These are phyloP conservation scores for Cistogaster globosa DNA, from an alignment of 2,888 invertebrate species.

Conservation along the genomic window DNA sequence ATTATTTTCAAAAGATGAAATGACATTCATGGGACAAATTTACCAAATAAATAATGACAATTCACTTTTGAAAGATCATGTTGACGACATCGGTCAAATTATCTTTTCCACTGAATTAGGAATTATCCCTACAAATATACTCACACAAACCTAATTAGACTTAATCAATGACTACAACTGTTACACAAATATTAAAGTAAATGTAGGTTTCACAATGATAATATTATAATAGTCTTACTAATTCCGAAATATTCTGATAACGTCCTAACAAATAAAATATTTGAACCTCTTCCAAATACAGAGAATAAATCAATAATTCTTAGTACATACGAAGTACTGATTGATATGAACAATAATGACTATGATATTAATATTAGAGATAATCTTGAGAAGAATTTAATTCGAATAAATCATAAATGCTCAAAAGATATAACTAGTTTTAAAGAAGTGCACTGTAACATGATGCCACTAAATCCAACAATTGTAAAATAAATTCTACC, in stretches of 20 bases:
- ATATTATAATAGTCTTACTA: background rate
- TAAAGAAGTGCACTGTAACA: too few species aligned
- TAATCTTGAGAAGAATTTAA: background rate
- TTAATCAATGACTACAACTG: too few species aligned
- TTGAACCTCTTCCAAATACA: constrained; percentile 1
- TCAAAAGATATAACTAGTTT: constrained; percentile 5
- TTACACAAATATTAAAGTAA: too few species aligned
- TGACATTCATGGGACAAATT: too few species aligned
- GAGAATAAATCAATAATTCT: constrained; percentile 5
- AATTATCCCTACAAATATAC: too few species aligned
- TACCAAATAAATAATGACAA: too few species aligned
- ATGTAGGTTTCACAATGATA: too few species aligned
- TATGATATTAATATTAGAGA: background rate
- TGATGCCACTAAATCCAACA: constrained; percentile 1
- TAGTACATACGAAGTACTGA: background rate
- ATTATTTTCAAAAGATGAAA: too few species aligned
- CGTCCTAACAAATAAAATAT: background rate
- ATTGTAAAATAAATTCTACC: constrained; percentile 38
- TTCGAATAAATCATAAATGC: background rate
- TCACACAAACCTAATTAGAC: too few species aligned
- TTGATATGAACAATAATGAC: background rate
- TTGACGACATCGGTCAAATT: too few species aligned
- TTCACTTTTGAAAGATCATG: too few species aligned
- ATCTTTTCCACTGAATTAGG: too few species aligned
- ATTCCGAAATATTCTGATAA: constrained; percentile 4